Conservation (phyloP, 2,113 vertebrate species). For the Phodopus roborovskii region DNA sequence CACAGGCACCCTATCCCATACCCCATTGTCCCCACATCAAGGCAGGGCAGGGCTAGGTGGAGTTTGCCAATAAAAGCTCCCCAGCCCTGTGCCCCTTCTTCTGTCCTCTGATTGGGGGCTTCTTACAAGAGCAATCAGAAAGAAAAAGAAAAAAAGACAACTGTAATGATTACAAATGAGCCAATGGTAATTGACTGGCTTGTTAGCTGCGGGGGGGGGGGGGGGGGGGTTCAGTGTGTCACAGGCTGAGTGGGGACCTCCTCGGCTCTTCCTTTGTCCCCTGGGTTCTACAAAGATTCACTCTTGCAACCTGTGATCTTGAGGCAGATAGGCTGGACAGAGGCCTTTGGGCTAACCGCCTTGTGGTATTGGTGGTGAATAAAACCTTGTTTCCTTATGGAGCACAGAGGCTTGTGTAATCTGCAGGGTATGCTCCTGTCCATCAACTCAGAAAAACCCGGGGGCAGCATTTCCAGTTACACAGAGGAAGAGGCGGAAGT, state of each 20-base stretch:
- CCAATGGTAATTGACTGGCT: constrained; percentile 59
- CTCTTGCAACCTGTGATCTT: not conserved
- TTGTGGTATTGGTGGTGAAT: not conserved
- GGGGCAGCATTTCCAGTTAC: constrained; percentile 45
- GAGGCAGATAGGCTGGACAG: not conserved
- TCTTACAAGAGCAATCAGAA: constrained; percentile 68
- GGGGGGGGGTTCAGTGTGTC: not conserved
- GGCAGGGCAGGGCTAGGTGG: not conserved
- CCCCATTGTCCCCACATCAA: not conserved
- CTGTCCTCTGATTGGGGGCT: constrained; percentile 61
- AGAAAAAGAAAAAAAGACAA: constrained; percentile 21
- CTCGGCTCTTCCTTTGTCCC: constrained; percentile 42
- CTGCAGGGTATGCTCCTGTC: constrained; percentile 38
- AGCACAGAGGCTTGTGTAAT: not conserved
- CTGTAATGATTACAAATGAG: constrained; percentile 80
- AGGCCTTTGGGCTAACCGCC: not conserved
- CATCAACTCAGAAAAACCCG: constrained; percentile 14
- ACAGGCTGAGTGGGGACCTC: not conserved
- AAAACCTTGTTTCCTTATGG: not conserved
- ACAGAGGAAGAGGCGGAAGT: constrained; percentile 44
- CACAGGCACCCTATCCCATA: not conserved
- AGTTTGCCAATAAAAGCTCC: constrained; percentile 65
- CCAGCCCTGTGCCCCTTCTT: not conserved
- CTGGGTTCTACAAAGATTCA: not conserved
- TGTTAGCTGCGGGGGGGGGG: constrained; percentile 47